These are phyloP conservation scores for Bothrops alternatus DNA, from an alignment of 2,797 vertebrate species.

Conservation along the genomic window DNA sequence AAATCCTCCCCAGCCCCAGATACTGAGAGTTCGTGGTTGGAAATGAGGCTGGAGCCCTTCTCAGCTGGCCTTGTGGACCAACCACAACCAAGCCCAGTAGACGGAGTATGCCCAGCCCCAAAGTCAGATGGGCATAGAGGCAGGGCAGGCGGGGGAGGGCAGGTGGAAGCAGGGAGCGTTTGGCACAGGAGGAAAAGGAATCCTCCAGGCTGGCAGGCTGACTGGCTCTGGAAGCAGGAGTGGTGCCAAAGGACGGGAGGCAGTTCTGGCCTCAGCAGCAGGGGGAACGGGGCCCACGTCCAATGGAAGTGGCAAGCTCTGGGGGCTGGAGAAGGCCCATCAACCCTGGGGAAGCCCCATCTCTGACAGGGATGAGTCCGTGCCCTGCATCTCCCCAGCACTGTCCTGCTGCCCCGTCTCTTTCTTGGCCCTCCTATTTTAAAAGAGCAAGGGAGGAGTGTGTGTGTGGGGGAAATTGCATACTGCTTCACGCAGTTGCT, in stretches of 20 bases:
- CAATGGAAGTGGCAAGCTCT: background rate
- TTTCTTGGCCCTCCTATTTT: background rate
- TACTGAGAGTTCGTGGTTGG: background rate
- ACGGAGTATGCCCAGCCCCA: background rate
- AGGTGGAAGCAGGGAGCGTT: background rate
- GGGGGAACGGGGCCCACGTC: background rate
- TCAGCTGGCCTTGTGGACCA: background rate
- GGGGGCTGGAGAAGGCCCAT: background rate
- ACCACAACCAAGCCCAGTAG: background rate
- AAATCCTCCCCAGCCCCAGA: background rate
- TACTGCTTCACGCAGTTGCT: background rate
- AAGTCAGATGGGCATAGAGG: background rate
- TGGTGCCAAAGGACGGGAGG: background rate
- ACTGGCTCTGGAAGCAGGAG: background rate
- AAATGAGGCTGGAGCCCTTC: background rate
- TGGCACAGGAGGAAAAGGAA: background rate
- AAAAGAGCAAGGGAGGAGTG: background rate
- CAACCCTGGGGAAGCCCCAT: background rate
- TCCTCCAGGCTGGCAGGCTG: background rate
- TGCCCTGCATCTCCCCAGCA: background rate
- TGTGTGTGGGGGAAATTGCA: rapidly evolving
- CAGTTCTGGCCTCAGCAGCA: background rate
- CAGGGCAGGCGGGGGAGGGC: no score
- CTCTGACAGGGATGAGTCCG: background rate
- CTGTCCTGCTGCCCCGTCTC: background rate